phyloP scores from a whole-genome alignment of 2,797 vertebrate species.

The Garrulus glandarius region DNA sequence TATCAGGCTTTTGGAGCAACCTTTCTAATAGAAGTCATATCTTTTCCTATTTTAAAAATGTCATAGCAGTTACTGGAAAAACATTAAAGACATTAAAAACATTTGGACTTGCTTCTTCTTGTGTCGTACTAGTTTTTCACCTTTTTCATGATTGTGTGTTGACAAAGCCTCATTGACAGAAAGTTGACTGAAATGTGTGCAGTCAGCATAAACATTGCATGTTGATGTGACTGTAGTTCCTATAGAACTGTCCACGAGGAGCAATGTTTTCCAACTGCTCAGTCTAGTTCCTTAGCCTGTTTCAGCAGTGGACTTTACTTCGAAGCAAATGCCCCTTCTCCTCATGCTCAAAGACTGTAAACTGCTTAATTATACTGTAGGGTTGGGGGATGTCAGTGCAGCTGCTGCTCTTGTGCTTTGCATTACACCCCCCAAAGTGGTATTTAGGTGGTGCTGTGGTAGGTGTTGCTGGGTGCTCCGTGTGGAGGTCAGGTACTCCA shows the following conservation, averaged over 20 bases:
- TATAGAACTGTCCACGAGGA: background rate
- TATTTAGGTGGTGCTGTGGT: background rate
- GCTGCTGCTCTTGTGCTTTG: background rate
- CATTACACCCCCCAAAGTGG: background rate
- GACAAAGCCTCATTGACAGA: background rate
- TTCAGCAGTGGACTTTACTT: background rate
- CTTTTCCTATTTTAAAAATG: background rate
- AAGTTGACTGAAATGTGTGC: background rate
- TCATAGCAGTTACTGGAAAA: background rate
- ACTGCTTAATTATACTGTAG: fast-evolving
- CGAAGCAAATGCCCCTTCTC: background rate
- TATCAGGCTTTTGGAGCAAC: background rate
- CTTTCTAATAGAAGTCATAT: background rate
- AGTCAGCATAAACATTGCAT: background rate
- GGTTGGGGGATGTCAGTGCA: background rate
- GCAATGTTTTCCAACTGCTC: fast-evolving
- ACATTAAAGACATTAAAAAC: background rate
- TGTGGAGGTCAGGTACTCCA: background rate
- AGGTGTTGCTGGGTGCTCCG: background rate
- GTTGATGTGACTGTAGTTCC: background rate
- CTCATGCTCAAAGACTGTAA: background rate
- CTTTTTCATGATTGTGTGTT: background rate
- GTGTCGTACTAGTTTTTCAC: background rate
- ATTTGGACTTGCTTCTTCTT: background rate
- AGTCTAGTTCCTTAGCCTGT: background rate